Evolutionary conservation across 2,888 invertebrate genomes (phyloP).

Genomic region (Argyra leucocephala): DNA sequence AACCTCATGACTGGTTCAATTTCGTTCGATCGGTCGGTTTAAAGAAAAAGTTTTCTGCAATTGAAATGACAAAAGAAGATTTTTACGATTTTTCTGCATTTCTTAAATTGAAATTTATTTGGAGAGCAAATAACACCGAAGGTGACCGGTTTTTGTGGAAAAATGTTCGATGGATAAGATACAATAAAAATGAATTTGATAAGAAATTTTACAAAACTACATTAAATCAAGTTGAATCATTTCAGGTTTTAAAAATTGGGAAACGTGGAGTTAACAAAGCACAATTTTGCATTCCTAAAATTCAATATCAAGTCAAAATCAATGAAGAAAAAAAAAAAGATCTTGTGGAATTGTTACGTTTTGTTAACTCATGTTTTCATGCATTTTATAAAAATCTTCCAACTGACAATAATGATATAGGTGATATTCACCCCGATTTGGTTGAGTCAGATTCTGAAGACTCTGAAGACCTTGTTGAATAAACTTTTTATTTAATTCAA

Average conservation of each 20-base stretch:
- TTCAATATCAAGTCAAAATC: no score
- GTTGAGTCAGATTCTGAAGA: no score
- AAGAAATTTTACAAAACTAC: no score
- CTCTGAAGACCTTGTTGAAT: no score
- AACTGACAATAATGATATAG: no score
- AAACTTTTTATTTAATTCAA: no score
- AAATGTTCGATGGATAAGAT: neutral
- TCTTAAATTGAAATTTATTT: neutral
- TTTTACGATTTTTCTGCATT: neutral
- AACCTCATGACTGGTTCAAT: neutral
- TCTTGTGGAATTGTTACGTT: neutral
- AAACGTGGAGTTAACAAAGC: no score
- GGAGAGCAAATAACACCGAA: neutral
- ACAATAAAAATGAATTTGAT: no score
- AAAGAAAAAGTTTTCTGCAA: neutral
- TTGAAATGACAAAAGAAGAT: neutral
- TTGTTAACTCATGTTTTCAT: neutral
- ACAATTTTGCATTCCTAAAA: no score
- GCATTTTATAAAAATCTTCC: neutral
- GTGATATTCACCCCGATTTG: no score
- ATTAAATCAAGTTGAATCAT: no score
- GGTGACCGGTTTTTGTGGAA: neutral
- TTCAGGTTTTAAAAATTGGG: no score
- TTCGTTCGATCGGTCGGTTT: neutral
- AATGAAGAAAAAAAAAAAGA: conserved; percentile 5